Evolutionary conservation across 2,888 invertebrate genomes (phyloP), one percentile per base, ranked within the genome.

Genomic region (Pseudococcus longispinus): DNA sequence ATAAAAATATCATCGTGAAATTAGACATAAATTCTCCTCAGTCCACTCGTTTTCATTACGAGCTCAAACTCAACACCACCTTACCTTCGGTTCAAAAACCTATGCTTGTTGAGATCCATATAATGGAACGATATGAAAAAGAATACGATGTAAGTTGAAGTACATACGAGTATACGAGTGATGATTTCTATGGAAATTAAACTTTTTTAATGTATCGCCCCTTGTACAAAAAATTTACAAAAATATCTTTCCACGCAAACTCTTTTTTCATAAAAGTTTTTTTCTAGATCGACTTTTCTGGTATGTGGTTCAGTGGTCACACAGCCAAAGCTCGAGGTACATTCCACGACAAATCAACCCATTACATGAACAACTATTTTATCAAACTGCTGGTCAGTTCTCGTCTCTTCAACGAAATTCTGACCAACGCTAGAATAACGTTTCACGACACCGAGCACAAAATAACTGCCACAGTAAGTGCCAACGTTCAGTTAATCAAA

Each of bases 251-350:
- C 9, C 37, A 37, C 13, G 13, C 13, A 15, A 13, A 46, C 13
- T 15, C 44, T 46, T 46, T 44, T 46, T 13, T 46, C 13, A 46
- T 46, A 13, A 11, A 46, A 13, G 20, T 86, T 87, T 86, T 87
- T 87, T 88, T 90, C 20, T 89, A 95, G 95, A 91, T 96, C 37
- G 94, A 95, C 89, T 92, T 95, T 60, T 92, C 92, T 42, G 95
- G 95, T 0, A 92, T 94, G 0, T 96, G 96, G 96, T 96, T 96
- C 90, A 95, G 95, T 80, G 95, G 95, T 0, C 93, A 94, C 88
- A 94, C 93, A 88, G 92, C 95, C 88, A 93, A 93, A 74, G 91
- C 94, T 0, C 93, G 93, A 88, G 96, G 95, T 0, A 92, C 93
- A 0, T 96, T 96, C 90, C 93, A 94, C 89, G 96, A 96, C 90